phyloP scores from a whole-genome alignment of 2,888 invertebrate species.

The Meiosimyza decipiens region DNA sequence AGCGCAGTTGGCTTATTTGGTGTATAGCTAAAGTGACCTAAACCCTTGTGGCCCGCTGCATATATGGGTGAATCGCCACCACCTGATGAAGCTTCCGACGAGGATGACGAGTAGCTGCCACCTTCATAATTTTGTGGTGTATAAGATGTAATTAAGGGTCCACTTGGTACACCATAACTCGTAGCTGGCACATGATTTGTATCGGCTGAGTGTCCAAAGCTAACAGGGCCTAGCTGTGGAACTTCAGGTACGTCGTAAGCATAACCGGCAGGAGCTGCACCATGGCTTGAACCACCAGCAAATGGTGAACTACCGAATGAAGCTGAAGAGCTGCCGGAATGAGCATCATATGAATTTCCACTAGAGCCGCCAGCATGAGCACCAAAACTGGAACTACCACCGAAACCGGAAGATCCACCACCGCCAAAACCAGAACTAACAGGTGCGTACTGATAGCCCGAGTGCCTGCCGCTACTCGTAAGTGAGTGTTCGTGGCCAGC shows the following conservation, averaged over 20 bases:
- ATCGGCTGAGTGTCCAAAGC: not conserved
- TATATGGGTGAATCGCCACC: constrained; percentile 54
- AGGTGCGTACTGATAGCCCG: not conserved
- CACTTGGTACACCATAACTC: constrained; percentile 42
- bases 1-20: constrained; percentile 60
- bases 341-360: constrained; percentile 37
- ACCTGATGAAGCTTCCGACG: not conserved
- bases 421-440: constrained; percentile 12
- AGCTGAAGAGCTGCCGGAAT: constrained; percentile 6
- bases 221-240: constrained; percentile 26
- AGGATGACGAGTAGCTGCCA: not conserved
- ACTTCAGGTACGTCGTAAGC: constrained; percentile 35
- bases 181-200: constrained; percentile 23
- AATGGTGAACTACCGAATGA: constrained; percentile 22
- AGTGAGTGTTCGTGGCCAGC: constrained; percentile 14
- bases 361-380: constrained; percentile 33
- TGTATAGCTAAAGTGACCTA: constrained; percentile 60
- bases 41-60: constrained; percentile 63
- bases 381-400: constrained; percentile 21
- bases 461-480: not conserved
- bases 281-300: not conserved
- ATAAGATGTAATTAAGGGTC: constrained; percentile 38
- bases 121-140: constrained; percentile 41
- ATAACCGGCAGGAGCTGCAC: constrained; percentile 28
- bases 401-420: constrained; percentile 19